Base-by-base conservation (phyloP, 2,113 vertebrate species). In the Hemibagrus wyckioides region DNA sequence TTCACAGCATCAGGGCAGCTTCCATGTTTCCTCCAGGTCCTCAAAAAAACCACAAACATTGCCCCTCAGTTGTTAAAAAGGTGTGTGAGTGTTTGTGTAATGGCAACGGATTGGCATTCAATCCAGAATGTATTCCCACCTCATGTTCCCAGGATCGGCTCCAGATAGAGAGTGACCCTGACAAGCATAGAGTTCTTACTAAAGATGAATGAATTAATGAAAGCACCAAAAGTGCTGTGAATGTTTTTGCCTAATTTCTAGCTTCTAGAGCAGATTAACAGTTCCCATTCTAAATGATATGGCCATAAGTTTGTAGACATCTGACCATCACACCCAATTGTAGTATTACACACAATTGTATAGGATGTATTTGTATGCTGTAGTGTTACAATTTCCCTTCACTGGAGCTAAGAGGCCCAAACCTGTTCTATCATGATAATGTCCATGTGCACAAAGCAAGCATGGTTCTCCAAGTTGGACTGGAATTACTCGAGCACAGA, bases 1-100 rank as follows among this genome's bases (percentile, higher is more conserved):
- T n/a, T 77, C 41, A 50, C 41, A 87, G 82, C n/a, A 59, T 59
- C 33, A 59, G 30, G 30, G 56, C 59, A 25, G n/a, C n/a, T 59
- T 61, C 13, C 33, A 81, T 36, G 14, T 48, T 77, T 48, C 25
- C 75, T 50, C 44, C 2, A 8, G 23, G 23, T 75, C 9, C 71
- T 59, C 39, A 10, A 36, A 57, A 44, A 59, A 59, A 57, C n/a
- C 50, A 81, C 21, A 41, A 30, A 30, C 19, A 19, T 19, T 77
- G 75, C 2, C 48, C 25, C 5, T 7, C 9, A n/a, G 39, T 8
- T 73, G 39, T 75, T 25, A 73, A 67, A 33, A 33, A 69, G n/a
- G 8, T 50, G 44, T 77, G 41, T 76, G 28, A 50, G 23, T 50
- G 25, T 15, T 50, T 76, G 41, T 28, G n/a, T 50, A 76, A 76